Evolutionary conservation across 1,140 invertebrate species (phyloP), one percentile per base, ranked within the genome.

Genomic region (Bombus cullumanus): DNA sequence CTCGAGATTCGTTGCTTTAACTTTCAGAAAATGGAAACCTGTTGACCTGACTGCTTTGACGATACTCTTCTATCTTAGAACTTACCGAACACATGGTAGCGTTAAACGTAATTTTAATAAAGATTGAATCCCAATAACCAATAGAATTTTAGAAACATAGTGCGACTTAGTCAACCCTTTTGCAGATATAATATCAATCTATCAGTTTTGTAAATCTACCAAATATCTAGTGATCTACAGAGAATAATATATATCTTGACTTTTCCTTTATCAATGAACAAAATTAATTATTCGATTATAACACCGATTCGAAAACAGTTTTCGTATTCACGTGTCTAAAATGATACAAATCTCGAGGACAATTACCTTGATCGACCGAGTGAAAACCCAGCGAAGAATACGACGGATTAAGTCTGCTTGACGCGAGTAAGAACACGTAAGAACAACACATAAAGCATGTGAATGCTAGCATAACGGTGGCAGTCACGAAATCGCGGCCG

Each of bases 401-500:
- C n/a, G 18, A 18, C 2, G 39, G 73, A 41, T 90, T 59, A 71
- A 79, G n/a, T 8, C 74, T n/a, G 72, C 39, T 73, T 68, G 73
- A 66, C 43, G 62, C 77, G 79, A 47, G 68, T 89, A 87, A 76
- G 77, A 68, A 86, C 84, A 88, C 73, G 88, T 86, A 85, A 89
- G 82, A 57, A 76, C 62, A 80, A 81, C 69, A 74, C 83, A 88
- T 81, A 82, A 89, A 83, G 80, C 89, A 91, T 81, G 90, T 85
- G 90, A 90, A 87, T 83, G 81, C 83, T 81, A 57, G 66, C 72
- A 90, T 93, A 94, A 95, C 92, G 93, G 92, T 92, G 90, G 92
- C 91, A 94, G 94, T 95, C 94, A 95, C 94, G 94, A 87, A 94
- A 94, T 91, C 92, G 86, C 86, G 90, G 87, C 91, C 90, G 89